Evolutionary conservation across 35 echinoderm and acorn worm genomes (phyloP), one percentile per base, ranked within the genome.

Genomic region (Eucidaris tribuloides): DNA sequence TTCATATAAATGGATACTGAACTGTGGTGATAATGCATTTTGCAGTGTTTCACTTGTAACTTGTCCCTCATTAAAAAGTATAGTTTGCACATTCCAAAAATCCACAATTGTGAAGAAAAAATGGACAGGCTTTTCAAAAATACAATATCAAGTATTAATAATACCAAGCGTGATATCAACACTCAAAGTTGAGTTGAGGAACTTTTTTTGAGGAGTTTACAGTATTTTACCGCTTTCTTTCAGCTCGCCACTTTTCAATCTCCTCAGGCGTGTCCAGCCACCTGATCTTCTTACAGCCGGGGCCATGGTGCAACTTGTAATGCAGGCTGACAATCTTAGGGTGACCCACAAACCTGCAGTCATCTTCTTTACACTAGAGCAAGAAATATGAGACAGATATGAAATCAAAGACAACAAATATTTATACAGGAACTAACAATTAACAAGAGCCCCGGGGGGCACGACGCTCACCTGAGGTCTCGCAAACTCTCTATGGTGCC

Each of bases 301-400:
- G 65, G 6, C 85, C 76, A 24, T 90, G 88, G 17, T 90, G 88
- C 28, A 84, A 23, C 45, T 90, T 83, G 66, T 37, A 45, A 45
- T 90, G 88, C n/a, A 77, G 7, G 70, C 78, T 84, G 23, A 90
- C 88, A 20, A 90, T 81, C 43, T 90, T 90, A 39, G 68, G 54
- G 20, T 90, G 88, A 36, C 81, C 88, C 32, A 85, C 80, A 84
- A 90, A 90, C 52, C 71, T 84, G 55, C 88, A 90, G 11, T 77
- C 88, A 24, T 48, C 33, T n/a, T 52, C 81, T 15, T 74, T 78
- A 71, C 88, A 90, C 88, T 90, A 29, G 3, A 65, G 6, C 37
- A 32, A 30, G 27, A 62, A 80, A 17, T 11, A 60, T 32, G 79
- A 18, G 62, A 30, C 20, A 64, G 7, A 34, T 82, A 65, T 27